Base-by-base conservation (phyloP, 1,140 invertebrate species). In the Phymorhynchus buccinoides region DNA sequence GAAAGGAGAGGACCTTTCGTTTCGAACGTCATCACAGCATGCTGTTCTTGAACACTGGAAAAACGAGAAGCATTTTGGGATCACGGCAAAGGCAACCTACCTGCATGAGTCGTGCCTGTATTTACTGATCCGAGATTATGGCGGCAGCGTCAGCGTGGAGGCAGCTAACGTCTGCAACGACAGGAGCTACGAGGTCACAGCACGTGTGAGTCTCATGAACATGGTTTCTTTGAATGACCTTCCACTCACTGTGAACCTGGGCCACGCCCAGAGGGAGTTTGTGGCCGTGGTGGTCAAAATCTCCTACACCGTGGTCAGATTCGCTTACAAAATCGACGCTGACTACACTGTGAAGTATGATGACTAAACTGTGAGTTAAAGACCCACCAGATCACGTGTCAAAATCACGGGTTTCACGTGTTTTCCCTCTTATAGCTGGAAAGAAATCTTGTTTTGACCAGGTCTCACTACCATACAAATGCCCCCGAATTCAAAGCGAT, bases 81-180 rank as follows among this genome's bases (percentile, higher is more conserved):
- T 3, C 27, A 79, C 79, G 35, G 73, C 68, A 32, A 75, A n/a
- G 14, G 77, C 56, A 9, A 35, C 32, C 3, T 48, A 78, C 30
- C 27, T 80, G 48, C 84, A 84, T 30, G 73, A 84, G 22, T n/a
- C 78, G 14, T 84, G 84, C 22, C 75, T 84, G n/a, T 79, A 42
- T 22, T 16, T 84, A 18, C 6, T 84, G 6, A 27, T 79, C 22
- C 42, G 77, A 27, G 77, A 84, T n/a, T 79, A 42, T 37, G 75
- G 75, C 2, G 77, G 68, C 84, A 84, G 84, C 37, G 75, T 84
- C n/a, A 80, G 73, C 27, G 75, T 79, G 32, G 41, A 79, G 48
- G 48, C 56, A 22, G 75, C 73, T 30, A 84, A 84, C 77, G 52
- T 84, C 16, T 84, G 84, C 41, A 27, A 39, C 3, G 73, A 68